These are phyloP conservation scores for Pseudonaja textilis DNA, from an alignment of 2,113 vertebrate genomes.

Conservation along the genomic window DNA sequence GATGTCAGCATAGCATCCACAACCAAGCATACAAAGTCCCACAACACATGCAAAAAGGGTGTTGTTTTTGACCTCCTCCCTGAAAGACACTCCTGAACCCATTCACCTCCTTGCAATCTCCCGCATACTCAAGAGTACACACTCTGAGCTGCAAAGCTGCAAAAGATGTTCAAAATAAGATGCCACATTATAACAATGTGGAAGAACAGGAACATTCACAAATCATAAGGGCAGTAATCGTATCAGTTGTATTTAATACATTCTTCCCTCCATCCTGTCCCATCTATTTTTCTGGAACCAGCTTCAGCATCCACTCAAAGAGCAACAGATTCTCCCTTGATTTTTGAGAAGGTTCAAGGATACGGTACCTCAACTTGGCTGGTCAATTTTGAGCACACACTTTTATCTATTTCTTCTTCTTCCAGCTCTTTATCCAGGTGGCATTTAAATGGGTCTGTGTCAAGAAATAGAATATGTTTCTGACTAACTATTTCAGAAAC, in stretches of 20 bases:
- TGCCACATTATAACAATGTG: not conserved
- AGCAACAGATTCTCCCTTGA: not conserved
- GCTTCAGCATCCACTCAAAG: not conserved
- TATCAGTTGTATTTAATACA: not conserved
- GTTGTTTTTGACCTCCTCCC: not conserved
- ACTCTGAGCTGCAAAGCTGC: not conserved
- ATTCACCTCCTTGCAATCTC: not conserved
- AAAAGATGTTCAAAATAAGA: not conserved
- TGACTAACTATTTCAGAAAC: not conserved
- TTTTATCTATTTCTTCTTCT: conserved; percentile 80
- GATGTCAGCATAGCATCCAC: not conserved
- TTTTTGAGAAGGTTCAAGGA: not conserved
- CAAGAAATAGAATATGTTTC: conserved; percentile 32
- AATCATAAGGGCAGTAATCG: not conserved
- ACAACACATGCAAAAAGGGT: not conserved
- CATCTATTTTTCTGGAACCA: not conserved
- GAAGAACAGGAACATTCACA: not conserved
- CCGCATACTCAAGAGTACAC: not conserved
- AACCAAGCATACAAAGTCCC: not conserved
- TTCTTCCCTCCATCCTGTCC: not conserved
- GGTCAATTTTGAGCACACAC: conserved; percentile 70
- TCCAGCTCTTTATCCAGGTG: conserved; percentile 81
- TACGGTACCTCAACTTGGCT: conserved; percentile 77
- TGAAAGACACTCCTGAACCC: not conserved
- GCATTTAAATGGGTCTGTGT: conserved; percentile 82